Evolutionary conservation across 2,888 invertebrate genomes (phyloP).

Genomic region (Lycocerus yunnanus): DNA sequence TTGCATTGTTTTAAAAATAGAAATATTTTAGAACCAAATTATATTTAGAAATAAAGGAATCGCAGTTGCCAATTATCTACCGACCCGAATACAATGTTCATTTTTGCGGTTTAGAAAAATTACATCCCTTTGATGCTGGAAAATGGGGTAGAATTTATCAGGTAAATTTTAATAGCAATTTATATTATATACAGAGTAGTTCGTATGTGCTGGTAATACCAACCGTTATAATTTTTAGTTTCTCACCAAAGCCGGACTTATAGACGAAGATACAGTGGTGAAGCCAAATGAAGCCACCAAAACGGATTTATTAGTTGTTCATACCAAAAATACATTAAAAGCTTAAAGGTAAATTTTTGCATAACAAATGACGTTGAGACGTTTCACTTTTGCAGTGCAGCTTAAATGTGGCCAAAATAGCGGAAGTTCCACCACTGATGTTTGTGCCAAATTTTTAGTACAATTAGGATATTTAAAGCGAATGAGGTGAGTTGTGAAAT

Average conservation of each 20-base stretch:
- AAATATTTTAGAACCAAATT: constrained; percentile 42
- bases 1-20: constrained; percentile 1
- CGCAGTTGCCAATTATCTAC: constrained; percentile 81
- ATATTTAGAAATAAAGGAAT: constrained; percentile 61
- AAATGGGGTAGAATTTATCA: constrained; percentile 81
- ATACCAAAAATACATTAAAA: constrained; percentile 74
- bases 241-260: constrained; percentile 64
- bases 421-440: constrained; percentile 76
- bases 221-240: constrained; percentile 56
- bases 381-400: constrained; percentile 69
- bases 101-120: constrained; percentile 79
- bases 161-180: too few species aligned
- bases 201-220: not conserved
- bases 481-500: constrained; percentile 65
- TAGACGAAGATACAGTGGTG: constrained; percentile 66
- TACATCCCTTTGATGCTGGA: constrained; percentile 86
- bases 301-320: constrained; percentile 75
- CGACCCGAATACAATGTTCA: constrained; percentile 78
- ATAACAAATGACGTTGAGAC: constrained; percentile 12
- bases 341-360: constrained; percentile 65
- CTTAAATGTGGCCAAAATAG: constrained; percentile 75
- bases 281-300: constrained; percentile 73
- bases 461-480: constrained; percentile 77
- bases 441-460: constrained; percentile 77
- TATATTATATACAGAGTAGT: constrained; percentile 10